Percentiles rank a stretch among this genome's conserved stretches.
Conservation (phyloP, 2,797 vertebrate genomes). For the Antrozous pallidus region DNA sequence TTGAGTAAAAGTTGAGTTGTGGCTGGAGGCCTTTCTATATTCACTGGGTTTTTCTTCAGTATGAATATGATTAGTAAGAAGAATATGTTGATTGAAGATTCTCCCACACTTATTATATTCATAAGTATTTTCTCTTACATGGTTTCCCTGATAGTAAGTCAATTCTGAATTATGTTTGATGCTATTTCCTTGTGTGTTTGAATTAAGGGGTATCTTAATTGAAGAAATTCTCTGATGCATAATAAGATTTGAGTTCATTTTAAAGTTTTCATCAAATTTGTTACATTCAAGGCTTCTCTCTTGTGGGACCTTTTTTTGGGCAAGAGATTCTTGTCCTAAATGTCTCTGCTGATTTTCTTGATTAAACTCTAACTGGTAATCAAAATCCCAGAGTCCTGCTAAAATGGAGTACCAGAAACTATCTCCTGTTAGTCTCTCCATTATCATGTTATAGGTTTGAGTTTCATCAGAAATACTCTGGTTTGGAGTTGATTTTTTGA, state of each 20-base stretch:
- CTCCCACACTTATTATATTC: slow-evolving; percentile 48
- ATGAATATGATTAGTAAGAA: slow-evolving; percentile 36
- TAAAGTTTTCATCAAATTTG: slow-evolving; percentile 26
- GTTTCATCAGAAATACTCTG: slow-evolving; percentile 39
- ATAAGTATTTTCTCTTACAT: slow-evolving; percentile 30
- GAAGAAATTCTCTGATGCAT: slow-evolving; percentile 44
- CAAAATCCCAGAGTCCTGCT: slow-evolving; percentile 56
- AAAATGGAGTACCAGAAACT: slow-evolving; percentile 57
- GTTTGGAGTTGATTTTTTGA: slow-evolving; percentile 19
- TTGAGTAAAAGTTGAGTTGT: slow-evolving; percentile 25
- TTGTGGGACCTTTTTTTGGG: slow-evolving; percentile 34
- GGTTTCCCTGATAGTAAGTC: slow-evolving; percentile 30
- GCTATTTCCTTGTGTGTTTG: slow-evolving; percentile 31
- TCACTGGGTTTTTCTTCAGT: slow-evolving; percentile 25
- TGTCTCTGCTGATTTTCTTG: slow-evolving; percentile 51
- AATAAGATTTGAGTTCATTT: slow-evolving; percentile 32
- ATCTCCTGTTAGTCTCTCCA: slow-evolving; percentile 26
- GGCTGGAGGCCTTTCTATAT: slow-evolving; percentile 15
- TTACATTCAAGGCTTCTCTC: slow-evolving; percentile 30
- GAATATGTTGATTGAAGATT: slow-evolving; percentile 44
- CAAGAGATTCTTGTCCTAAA: slow-evolving; percentile 33
- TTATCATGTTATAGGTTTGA: slow-evolving; percentile 7
- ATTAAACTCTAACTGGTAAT: slow-evolving; percentile 42
- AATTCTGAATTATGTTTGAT: slow-evolving; percentile 30
- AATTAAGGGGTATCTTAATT: slow-evolving; percentile 39